Evolutionary conservation across 2,113 vertebrate species (phyloP).

Genomic region (Psilopogon haemacephalus): DNA sequence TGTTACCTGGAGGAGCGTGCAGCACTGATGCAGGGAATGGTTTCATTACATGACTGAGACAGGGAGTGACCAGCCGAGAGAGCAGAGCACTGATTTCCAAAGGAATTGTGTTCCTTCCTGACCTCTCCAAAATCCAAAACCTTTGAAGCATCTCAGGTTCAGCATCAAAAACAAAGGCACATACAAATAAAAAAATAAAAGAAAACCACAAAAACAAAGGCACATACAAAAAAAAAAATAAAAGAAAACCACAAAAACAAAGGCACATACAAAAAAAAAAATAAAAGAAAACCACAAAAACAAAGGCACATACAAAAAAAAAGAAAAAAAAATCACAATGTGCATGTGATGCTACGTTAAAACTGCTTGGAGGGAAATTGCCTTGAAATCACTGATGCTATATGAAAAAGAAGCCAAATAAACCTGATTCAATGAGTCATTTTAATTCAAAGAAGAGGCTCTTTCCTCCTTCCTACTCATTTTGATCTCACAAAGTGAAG

Average conservation of each 20-base stretch:
- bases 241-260: too few relatives aligned
- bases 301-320: not conserved
- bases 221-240: too few relatives aligned
- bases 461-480: not conserved
- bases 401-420: not conserved
- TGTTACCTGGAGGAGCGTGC: not conserved
- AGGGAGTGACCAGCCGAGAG: not conserved
- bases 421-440: not conserved
- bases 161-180: not conserved
- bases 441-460: not conserved
- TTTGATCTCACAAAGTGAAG: not conserved
- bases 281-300: too few relatives aligned
- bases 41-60: not conserved
- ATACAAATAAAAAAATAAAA: not conserved
- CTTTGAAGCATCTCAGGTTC: not conserved
- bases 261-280: rapidly evolving
- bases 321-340: not conserved
- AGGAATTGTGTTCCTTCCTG: not conserved
- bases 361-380: not conserved
- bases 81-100: not conserved
- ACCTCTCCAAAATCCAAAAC: not conserved
- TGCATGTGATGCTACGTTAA: not conserved
- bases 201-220: not conserved
- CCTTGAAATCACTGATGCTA: not conserved
- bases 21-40: not conserved